Evolutionary conservation across 2,888 invertebrate species (phyloP), one percentile per base, ranked within the genome.

Genomic region (Seladonia tumulorum): DNA sequence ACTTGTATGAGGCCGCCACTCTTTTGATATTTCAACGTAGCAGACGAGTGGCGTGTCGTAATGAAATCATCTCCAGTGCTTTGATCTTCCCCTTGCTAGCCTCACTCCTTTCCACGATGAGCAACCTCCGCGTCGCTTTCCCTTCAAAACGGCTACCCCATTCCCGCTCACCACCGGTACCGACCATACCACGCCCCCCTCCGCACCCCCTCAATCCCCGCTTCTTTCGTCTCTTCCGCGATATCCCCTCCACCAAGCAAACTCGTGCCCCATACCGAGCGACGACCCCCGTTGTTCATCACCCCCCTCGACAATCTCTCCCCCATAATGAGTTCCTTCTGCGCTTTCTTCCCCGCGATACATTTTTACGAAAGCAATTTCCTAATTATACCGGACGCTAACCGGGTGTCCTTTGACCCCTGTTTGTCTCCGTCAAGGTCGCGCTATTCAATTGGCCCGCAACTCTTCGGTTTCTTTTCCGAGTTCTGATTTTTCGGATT

Each of bases 21-120:
- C 93, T 94, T 95, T 94, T 95, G 94, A 95, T 94, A 95, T 94
- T 94, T 94, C 93, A 94, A 93, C 93, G 92, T 90, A 94, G 93
- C 93, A 93, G 93, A 93, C 93, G 93, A 94, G 93, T 94, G 93
- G 92, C 93, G 93, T 92, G 94, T 93, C 92, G 92, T 95, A 95
- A 95, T 95, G 94, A 94, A 95, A 95, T 95, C 94, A 95, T 94
- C 94, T 93, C 92, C 92, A 92, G 91, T 92, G 93, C 95, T 95
- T 95, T 95, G 95, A 95, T 95, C 95, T 94, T 93, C 92, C 90
- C 89, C 92, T 87, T 88, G 88, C 85, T 88, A 87, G 89, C 85
- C 87, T 82, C 87, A 76, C 79, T 88, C 87, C 85, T 85, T 85
- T 85, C 86, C 84, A 85, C 86, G 84, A 80, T 87, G 88, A 85